phyloP scores from a whole-genome alignment of 30 jellyfish, hydroid and myxozoan species.

The Aurelia sp. region DNA sequence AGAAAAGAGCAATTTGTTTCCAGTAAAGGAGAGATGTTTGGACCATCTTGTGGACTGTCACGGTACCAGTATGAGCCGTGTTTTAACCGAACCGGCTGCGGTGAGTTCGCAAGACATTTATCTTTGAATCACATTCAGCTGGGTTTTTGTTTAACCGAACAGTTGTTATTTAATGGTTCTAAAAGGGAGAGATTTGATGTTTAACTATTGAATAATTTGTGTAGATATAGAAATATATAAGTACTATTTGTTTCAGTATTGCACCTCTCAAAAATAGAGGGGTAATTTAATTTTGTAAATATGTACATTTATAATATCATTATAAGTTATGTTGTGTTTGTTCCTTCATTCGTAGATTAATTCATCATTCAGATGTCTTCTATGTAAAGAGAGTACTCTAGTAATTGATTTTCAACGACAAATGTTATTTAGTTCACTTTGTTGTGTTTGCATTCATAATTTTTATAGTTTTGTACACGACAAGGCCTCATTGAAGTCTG shows the following conservation, averaged over 20 bases:
- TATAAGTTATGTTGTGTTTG: constrained; percentile 61
- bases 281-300: constrained; percentile 60
- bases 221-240: constrained; percentile 52
- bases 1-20: too few relatives aligned
- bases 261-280: constrained; percentile 49
- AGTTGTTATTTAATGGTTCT: not conserved
- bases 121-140: too few relatives aligned
- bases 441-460: too few relatives aligned
- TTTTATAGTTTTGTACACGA: too few relatives aligned
- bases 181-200: constrained; percentile 10
- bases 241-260: constrained; percentile 17
- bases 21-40: too few relatives aligned
- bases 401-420: constrained; percentile 18
- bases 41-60: too few relatives aligned
- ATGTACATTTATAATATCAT: constrained; percentile 43
- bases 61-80: too few relatives aligned
- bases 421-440: too few relatives aligned
- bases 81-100: too few relatives aligned
- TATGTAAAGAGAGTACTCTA: constrained; percentile 47
- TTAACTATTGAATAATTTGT: constrained; percentile 8
- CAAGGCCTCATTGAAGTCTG: too few relatives aligned
- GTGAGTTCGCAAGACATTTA: too few relatives aligned
- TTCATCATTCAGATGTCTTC: constrained; percentile 8
- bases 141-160: too few relatives aligned
- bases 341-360: constrained; percentile 8